Conservation (phyloP, 2,113 vertebrate species). For the Odontesthes bonariensis region DNA sequence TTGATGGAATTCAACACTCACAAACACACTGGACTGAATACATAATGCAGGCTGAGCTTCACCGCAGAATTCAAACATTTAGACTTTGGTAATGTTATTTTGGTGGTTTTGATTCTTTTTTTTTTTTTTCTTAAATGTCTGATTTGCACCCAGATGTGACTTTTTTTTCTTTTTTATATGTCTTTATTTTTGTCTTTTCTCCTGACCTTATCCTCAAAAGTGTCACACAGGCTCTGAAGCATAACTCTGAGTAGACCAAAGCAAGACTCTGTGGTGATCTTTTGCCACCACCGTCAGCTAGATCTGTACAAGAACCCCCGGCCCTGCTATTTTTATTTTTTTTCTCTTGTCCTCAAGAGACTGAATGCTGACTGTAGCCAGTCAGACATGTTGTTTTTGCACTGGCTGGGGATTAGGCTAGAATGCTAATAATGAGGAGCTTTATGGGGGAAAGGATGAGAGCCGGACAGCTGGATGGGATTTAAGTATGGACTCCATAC, state of each 20-base stretch:
- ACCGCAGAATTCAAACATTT: conserved; percentile 47
- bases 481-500: conserved; percentile 69
- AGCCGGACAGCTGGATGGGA: conserved; percentile 63
- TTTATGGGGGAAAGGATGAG: conserved; percentile 59
- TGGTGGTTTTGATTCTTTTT: not conserved
- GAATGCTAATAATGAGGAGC: conserved; percentile 73
- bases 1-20: conserved; percentile 79
- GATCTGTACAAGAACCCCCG: conserved; percentile 15
- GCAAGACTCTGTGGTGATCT: conserved; percentile 12
- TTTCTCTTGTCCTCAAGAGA: conserved; percentile 30
- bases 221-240: no score
- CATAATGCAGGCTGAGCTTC: conserved; percentile 62
- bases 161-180: conserved; percentile 13
- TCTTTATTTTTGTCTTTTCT: no score
- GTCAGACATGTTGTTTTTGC: conserved; percentile 70
- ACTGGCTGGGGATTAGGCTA: conserved; percentile 70
- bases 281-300: conserved; percentile 3
- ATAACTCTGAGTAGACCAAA: conserved; percentile 10
- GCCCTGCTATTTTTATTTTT: not conserved
- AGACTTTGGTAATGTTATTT: conserved; percentile 40
- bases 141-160: conserved; percentile 14
- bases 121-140: not conserved
- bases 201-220: no score
- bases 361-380: conserved; percentile 52
- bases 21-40: conserved; percentile 72